Evolutionary conservation across 2,888 invertebrate genomes (phyloP).

Genomic region (Beris morrisii): DNA sequence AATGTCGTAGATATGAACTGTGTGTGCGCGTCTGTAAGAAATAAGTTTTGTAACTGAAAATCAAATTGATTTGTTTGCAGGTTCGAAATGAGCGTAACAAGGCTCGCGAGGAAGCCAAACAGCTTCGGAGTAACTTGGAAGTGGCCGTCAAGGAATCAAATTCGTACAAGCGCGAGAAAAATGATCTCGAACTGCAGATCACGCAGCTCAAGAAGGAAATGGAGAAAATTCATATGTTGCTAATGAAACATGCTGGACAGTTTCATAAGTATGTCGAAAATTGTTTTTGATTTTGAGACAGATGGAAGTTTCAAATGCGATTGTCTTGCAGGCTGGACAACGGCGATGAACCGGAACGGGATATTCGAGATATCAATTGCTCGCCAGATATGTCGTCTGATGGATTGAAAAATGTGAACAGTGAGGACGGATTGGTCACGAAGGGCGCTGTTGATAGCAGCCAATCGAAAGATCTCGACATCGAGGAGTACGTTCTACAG

Average conservation of each 20-base stretch:
- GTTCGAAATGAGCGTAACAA: slow-evolving; percentile 91
- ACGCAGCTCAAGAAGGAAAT: slow-evolving; percentile 77
- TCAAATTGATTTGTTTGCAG: slow-evolving; percentile 44
- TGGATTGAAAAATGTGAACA: slow-evolving; percentile 56
- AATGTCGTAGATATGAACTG: too few relatives aligned
- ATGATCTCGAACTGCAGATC: slow-evolving; percentile 75
- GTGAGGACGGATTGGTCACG: slow-evolving; percentile 55
- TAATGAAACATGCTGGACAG: slow-evolving; percentile 71
- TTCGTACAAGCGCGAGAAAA: slow-evolving; percentile 74
- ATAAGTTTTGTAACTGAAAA: too few relatives aligned
- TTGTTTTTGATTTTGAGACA: background rate
- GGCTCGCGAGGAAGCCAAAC: slow-evolving; percentile 86
- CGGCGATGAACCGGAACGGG: slow-evolving; percentile 53
- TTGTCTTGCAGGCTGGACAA: slow-evolving; percentile 41
- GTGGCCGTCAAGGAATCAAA: slow-evolving; percentile 73
- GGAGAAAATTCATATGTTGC: slow-evolving; percentile 71
- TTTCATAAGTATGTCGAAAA: slow-evolving; percentile 59
- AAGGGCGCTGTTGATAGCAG: slow-evolving; percentile 44
- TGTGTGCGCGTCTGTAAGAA: too few relatives aligned
- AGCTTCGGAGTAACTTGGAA: slow-evolving; percentile 79
- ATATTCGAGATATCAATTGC: slow-evolving; percentile 53
- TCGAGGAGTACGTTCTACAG: slow-evolving; percentile 66
- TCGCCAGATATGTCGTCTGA: slow-evolving; percentile 57
- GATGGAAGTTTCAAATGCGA: background rate
- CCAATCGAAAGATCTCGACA: slow-evolving; percentile 53